Percentiles rank a stretch among this genome's conserved stretches.
Conservation (phyloP, 2,888 invertebrate species). For the Pandemis corylana region DNA sequence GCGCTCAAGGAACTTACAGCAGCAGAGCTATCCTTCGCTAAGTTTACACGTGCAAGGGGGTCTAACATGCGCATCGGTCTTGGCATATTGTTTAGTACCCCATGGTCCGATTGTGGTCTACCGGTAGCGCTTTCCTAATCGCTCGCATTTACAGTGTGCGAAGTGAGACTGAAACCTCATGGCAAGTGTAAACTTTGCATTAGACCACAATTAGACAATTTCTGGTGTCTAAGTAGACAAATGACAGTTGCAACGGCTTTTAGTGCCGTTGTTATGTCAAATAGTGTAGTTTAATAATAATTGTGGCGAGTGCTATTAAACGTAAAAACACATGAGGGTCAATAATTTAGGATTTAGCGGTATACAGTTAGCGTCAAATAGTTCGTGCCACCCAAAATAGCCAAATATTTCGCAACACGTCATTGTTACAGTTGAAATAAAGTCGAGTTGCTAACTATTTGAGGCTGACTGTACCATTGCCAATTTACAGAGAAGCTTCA, state of each 20-base stretch:
- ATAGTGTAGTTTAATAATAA: not conserved
- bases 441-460: too few relatives aligned
- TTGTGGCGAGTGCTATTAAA: not conserved
- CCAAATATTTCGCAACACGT: too few relatives aligned
- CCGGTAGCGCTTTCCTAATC: too few relatives aligned
- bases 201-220: not conserved
- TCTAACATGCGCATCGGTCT: too few relatives aligned
- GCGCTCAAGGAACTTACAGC: not conserved
- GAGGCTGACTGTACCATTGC: too few relatives aligned
- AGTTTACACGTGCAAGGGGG: not conserved
- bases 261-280: not conserved
- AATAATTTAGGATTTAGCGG: not conserved
- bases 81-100: too few relatives aligned
- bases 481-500: not conserved
- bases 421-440: too few relatives aligned
- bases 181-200: not conserved
- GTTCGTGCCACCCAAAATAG: too few relatives aligned
- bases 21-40: not conserved
- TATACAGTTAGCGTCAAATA: not conserved
- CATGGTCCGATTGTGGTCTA: too few relatives aligned
- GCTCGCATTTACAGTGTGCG: too few relatives aligned
- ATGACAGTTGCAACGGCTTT: not conserved
- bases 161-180: too few relatives aligned
- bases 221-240: not conserved
- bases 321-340: not conserved